Evolutionary conservation across 2,113 vertebrate species (phyloP), one percentile per base, ranked within the genome.

Genomic region (Poecilia latipinna): DNA sequence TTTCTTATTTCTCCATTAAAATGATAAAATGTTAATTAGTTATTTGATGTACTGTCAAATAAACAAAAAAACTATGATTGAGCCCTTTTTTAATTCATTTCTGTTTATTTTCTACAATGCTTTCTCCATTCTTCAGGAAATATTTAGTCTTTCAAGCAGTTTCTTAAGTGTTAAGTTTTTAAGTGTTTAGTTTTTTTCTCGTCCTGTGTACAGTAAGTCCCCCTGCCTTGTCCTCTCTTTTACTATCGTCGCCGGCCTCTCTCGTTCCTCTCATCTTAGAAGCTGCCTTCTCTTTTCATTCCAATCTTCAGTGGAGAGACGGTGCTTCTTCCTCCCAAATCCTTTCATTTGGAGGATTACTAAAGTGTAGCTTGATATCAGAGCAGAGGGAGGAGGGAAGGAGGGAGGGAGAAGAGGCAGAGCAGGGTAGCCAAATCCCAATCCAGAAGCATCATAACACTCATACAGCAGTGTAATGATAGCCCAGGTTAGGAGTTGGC

Each of bases 311-410:
- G 87, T 84, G 79, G 79, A 78, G 89, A 88, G 84, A 90, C 74
- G 85, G 84, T 80, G 82, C 88, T 91, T 42, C 88, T 89, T 80
- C 70, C 88, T 90, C 89, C 72, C 86, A 93, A 93, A 92, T 90
- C 87, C 88, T 93, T 94, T 91, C 87, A 92, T 92, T 93, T 89
- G 80, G 88, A 89, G 91, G 86, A 93, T 92, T 92, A 91, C 86
- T 87, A 93, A 93, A 93, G 84, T 90, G 87, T 90, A 88, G 82
- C 87, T 91, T 91, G 89, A 93, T 93, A 92, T 92, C 88, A 89
- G 80, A 89, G 85, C 80, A 68, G 78, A 78, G 78, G 67, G 78
- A 75, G 70, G 64, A 37, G 31, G 29, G 80, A 57, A 48, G 66
- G 35, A 78, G 78, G 67, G 78, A 75, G 70, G 64, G 31, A 35